phyloP scores from a whole-genome alignment of 2,888 invertebrate species.

The Nymphalis urticae region DNA sequence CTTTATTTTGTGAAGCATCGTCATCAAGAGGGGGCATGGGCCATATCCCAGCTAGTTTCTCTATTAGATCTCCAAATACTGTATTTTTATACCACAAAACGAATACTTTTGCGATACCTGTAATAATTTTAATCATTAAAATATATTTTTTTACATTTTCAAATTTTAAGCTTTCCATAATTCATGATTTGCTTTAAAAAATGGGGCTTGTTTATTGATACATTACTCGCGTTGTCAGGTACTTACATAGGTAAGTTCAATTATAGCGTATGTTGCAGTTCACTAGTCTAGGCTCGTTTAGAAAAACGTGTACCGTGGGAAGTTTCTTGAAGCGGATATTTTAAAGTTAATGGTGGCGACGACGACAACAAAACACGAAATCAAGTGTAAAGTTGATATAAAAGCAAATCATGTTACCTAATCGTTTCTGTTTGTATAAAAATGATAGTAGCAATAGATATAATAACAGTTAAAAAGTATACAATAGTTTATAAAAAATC shows the following conservation, averaged over 20 bases:
- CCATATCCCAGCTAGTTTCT: conserved; percentile 69
- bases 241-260: not conserved
- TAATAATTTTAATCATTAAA: not conserved
- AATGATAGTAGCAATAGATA: conserved; percentile 19
- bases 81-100: conserved; percentile 71
- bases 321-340: not conserved
- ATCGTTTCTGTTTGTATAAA: conserved; percentile 14
- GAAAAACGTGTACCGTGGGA: conserved; percentile 3
- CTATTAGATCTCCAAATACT: conserved; percentile 60
- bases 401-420: conserved; percentile 19
- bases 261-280: not conserved
- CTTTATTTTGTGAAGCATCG: conserved; percentile 58
- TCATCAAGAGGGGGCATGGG: conserved; percentile 63
- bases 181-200: not conserved
- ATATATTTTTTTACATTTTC: not conserved
- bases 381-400: not conserved
- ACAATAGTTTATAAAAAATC: conserved; percentile 37
- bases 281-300: conserved; percentile 5
- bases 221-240: not conserved
- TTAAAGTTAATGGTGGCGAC: conserved; percentile 1
- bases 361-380: not conserved
- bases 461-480: conserved; percentile 26
- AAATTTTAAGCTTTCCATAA: not conserved
- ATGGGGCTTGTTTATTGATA: too few relatives aligned
- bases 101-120: conserved; percentile 62